These are phyloP conservation scores for Cylas formicarius DNA, from an alignment of 1,140 invertebrate genomes.

Conservation along the genomic window DNA sequence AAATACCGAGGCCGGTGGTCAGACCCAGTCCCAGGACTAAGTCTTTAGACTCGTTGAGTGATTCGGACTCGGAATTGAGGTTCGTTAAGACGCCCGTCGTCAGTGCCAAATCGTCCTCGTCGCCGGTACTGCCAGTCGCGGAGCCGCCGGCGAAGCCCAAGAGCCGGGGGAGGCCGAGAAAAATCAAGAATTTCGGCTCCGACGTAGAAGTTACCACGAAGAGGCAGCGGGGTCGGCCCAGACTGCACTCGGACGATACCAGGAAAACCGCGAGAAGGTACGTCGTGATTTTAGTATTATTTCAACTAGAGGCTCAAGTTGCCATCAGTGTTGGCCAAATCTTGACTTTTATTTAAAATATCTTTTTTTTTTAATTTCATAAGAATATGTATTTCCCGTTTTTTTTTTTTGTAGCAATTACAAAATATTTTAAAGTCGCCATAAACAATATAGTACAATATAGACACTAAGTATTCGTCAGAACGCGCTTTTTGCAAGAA, in stretches of 20 bases:
- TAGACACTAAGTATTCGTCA: no score
- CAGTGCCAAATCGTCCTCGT: not conserved
- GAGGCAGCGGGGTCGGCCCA: slow-evolving; percentile 39
- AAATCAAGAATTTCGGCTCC: slow-evolving; percentile 36
- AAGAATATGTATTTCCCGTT: no score
- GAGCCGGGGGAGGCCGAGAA: slow-evolving; percentile 39
- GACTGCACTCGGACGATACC: slow-evolving; percentile 2
- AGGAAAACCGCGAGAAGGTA: slow-evolving; percentile 22
- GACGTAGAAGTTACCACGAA: slow-evolving; percentile 16
- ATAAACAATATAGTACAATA: no score
- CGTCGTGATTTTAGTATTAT: slow-evolving; percentile 23
- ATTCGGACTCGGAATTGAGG: slow-evolving; percentile 27
- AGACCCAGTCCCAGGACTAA: slow-evolving; percentile 33
- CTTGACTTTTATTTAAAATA: not conserved
- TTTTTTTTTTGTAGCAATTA: no score
- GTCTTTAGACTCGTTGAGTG: slow-evolving; percentile 29
- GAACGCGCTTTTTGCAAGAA: no score
- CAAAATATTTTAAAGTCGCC: no score
- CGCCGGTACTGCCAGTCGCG: not conserved
- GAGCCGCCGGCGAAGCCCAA: slow-evolving; percentile 24
- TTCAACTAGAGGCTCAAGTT: not conserved
- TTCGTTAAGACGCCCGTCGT: slow-evolving; percentile 2
- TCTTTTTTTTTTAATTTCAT: no score
- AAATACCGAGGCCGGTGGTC: slow-evolving; percentile 29
- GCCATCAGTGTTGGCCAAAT: slow-evolving; percentile 4